Evolutionary conservation across 2,113 vertebrate species (phyloP).

Genomic region (Gallinago jamesoni): DNA sequence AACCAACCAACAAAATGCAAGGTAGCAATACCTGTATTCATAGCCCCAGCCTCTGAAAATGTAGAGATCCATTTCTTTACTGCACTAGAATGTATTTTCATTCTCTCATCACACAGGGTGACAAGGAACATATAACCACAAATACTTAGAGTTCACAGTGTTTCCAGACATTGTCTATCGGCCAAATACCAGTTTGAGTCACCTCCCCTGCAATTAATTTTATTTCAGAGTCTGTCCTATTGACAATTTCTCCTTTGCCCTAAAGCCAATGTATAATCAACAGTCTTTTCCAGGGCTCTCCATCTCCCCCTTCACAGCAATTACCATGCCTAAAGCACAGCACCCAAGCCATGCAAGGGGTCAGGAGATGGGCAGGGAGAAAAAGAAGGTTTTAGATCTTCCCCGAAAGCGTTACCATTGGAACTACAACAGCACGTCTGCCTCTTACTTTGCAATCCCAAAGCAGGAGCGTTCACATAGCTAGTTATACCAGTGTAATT

Average conservation of each 20-base stretch:
- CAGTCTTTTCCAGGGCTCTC: background rate
- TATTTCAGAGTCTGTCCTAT: background rate
- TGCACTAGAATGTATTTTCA: background rate
- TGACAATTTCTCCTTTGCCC: background rate
- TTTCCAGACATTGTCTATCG: background rate
- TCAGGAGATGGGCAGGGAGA: background rate
- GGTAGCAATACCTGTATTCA: background rate
- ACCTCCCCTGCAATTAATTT: background rate
- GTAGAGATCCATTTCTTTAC: background rate
- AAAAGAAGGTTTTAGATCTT: background rate
- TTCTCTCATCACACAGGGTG: background rate
- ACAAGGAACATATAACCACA: background rate
- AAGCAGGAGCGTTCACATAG: accelerated
- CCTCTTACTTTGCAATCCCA: background rate
- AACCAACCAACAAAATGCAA: background rate
- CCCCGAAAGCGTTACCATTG: background rate
- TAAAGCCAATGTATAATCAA: background rate
- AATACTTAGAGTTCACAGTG: accelerated
- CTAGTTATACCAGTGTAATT: background rate
- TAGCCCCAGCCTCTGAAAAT: background rate
- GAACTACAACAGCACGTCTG: background rate
- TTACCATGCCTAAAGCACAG: background rate
- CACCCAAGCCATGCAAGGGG: background rate
- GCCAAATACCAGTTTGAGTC: background rate
- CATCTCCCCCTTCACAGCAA: background rate